Conservation (phyloP, 2,797 vertebrate species). For the Apogon talboti region DNA sequence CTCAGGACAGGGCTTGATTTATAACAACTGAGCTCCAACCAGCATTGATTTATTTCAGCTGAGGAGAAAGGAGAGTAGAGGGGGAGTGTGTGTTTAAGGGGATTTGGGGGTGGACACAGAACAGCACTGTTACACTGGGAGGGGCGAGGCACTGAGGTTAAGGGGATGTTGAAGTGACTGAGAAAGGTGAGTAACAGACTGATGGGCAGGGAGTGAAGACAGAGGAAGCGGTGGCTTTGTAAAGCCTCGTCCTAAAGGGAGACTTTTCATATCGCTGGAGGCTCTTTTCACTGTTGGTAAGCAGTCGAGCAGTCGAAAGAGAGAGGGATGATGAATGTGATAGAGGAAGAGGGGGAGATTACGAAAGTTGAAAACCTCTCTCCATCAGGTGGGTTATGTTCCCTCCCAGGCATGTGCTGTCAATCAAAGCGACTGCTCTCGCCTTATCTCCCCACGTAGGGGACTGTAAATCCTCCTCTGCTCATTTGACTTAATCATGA, state of each 20-base stretch:
- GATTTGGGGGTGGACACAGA: constrained; percentile 80
- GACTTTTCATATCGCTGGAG: constrained; percentile 20
- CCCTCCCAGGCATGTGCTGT: constrained; percentile 74
- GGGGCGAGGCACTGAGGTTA: constrained; percentile 69
- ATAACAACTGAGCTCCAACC: constrained; percentile 95
- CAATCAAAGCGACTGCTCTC: constrained; percentile 74
- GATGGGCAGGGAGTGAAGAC: constrained; percentile 29
- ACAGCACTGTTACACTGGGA: constrained; percentile 85
- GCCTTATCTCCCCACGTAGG: constrained; percentile 82
- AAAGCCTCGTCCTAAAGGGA: constrained; percentile 32
- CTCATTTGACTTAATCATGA: constrained; percentile 84
- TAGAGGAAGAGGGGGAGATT: constrained; percentile 58
- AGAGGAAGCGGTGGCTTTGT: constrained; percentile 31
- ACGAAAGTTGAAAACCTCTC: constrained; percentile 63
- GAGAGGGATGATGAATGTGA: constrained; percentile 59
- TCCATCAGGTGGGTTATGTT: constrained; percentile 73
- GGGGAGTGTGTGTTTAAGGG: constrained; percentile 72
- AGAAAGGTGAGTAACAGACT: constrained; percentile 58
- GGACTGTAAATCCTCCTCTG: constrained; percentile 82
- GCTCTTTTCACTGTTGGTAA: constrained; percentile 34
- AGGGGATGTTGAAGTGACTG: constrained; percentile 36
- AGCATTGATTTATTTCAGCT: constrained; percentile 98
- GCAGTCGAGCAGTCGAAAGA: constrained; percentile 19
- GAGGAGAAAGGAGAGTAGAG: constrained; percentile 75
- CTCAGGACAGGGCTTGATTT: constrained; percentile 98